Percentiles rank a stretch among this genome's conserved stretches.
phyloP scores from a whole-genome alignment of 2,797 vertebrate species.

The Coluber constrictor region DNA sequence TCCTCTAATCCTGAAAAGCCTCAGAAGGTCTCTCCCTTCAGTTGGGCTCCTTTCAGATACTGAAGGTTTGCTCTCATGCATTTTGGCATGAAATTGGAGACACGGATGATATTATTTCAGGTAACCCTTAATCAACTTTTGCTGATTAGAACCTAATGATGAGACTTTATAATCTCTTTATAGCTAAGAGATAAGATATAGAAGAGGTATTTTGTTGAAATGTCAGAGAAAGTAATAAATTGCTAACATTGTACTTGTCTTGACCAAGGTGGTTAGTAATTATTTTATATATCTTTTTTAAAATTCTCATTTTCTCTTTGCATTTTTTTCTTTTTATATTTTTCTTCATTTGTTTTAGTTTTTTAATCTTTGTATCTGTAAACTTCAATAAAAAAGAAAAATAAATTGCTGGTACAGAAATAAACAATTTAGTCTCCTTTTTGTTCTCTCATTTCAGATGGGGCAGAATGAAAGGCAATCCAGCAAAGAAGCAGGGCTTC shows the following conservation, averaged over 20 bases:
- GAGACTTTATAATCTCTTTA: not conserved
- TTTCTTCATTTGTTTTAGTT: no score
- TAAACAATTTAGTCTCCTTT: not conserved
- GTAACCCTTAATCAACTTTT: not conserved
- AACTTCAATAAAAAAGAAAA: no score
- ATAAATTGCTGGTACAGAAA: not conserved
- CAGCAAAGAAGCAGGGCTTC: not conserved
- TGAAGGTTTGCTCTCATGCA: not conserved
- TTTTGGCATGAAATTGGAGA: not conserved
- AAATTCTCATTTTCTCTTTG: no score
- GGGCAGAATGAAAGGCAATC: not conserved
- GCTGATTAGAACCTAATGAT: not conserved
- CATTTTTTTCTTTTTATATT: no score
- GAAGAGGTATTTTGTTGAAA: not conserved
- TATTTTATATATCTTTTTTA: not conserved
- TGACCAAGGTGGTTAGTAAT: not conserved
- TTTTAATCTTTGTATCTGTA: no score
- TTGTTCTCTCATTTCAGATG: not conserved
- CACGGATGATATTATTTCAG: not conserved
- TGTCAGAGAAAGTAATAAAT: not conserved
- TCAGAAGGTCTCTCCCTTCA: not conserved
- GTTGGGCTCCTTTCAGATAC: not conserved
- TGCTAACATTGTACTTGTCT: not conserved
- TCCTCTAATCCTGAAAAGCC: not conserved
- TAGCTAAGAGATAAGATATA: not conserved